Evolutionary conservation across 2,888 invertebrate species (phyloP).

Genomic region (Zonitis immaculata): DNA sequence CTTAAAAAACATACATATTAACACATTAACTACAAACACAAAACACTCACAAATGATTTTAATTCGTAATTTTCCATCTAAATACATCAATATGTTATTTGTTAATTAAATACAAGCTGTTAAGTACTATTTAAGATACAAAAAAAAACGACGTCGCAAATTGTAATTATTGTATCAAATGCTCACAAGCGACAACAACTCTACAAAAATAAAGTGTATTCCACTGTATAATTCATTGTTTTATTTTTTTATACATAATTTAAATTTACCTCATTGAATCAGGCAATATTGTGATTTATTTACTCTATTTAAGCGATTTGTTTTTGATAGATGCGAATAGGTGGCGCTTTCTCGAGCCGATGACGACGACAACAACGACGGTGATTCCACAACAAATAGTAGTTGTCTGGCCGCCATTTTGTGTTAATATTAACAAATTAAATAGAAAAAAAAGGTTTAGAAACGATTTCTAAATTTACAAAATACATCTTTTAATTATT

Average conservation of each 20-base stretch:
- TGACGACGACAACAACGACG: slow-evolving; percentile 11
- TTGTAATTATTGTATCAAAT: slow-evolving; percentile 51
- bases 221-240: slow-evolving; percentile 35
- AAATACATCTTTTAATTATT: slow-evolving; percentile 24
- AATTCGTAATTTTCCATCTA: slow-evolving; percentile 47
- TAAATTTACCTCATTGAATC: neutral
- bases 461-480: slow-evolving; percentile 23
- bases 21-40: slow-evolving; percentile 21
- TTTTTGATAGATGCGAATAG: too few species aligned
- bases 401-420: slow-evolving; percentile 34
- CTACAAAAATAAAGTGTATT: slow-evolving; percentile 47
- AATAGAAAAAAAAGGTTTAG: too few species aligned
- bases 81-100: slow-evolving; percentile 49
- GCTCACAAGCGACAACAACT: slow-evolving; percentile 48
- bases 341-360: neutral
- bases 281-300: neutral
- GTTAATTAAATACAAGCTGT: slow-evolving; percentile 51
- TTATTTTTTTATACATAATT: too few species aligned
- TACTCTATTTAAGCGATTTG: too few species aligned
- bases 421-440: slow-evolving; percentile 24
- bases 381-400: slow-evolving; percentile 26
- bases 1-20: neutral
- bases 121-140: slow-evolving; percentile 51
- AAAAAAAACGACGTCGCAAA: slow-evolving; percentile 39
- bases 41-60: slow-evolving; percentile 41